Evolutionary conservation across 2,888 invertebrate genomes (phyloP), one percentile per base, ranked within the genome.

Genomic region (Caenorhabditis zanzibari): DNA sequence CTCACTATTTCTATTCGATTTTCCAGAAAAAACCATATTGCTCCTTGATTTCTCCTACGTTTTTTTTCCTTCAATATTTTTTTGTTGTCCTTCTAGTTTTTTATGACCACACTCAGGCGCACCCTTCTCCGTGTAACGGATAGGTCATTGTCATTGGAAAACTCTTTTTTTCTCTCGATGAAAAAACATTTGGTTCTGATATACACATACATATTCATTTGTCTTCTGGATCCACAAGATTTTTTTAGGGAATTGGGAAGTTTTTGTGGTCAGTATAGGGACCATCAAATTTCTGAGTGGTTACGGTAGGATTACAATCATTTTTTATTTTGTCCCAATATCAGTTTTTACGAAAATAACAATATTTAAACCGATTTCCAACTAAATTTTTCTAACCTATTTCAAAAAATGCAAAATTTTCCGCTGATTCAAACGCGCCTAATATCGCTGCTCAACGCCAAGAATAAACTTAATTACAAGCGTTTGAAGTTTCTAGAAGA

Each of bases 101-200:
- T 75, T 75, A 75, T 32, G 75, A 75, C 38, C 38, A 7, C 32
- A 7, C 64, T 26, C 71, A 32, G 44, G 35, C 52, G 38, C 63
- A 35, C 59, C 44, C 56, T 32, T 41, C n/a, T 54, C 64, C 52
- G 6, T 12, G 12, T 38, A 38, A 54, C 54, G 26, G 19, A 35
- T 19, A 7, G 47, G 47, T 47, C 47, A 47, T 47, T 47, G n/a
- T 47, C 19, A 19, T 47, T 5, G 14, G 19, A 47, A 19, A 19
- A 26, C 10, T 49, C 16, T 56, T n/a, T 41, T 26, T 41, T 32
- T 32, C 32, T 4, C 16, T n/a, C n/a, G n/a, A n/a, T n/a, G 9
- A 28, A 59, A 71, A 77, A 77, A 77, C 77, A 77, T 77, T 77
- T 77, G 77, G 77, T 77, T 77, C 44, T 77, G 77, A 77, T 77